Base-by-base conservation (phyloP, 1,140 invertebrate species). In the Drosophila kohkoa region DNA sequence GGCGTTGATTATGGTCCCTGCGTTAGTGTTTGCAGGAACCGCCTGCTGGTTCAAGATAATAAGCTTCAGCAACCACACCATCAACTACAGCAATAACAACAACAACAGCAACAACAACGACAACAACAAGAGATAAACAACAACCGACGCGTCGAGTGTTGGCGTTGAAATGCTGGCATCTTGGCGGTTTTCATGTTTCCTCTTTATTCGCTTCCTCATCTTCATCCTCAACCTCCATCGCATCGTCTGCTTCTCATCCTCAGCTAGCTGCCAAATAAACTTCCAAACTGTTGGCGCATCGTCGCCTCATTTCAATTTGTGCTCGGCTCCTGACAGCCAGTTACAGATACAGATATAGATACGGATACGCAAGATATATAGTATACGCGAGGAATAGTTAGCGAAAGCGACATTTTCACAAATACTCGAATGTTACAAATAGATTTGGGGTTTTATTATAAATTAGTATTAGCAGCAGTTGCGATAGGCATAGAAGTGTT, bases 281-380 rank as follows among this genome's bases (percentile, higher is more conserved):
- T 89, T 88, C 85, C 79, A 88, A 83, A 82, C 70, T 80, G 83
- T 88, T 88, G 72, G 85, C 83, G 85, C 85, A 71, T 87, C 83
- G 59, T 79, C 82, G 82, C 82, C 80, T 87, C 71, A 46, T 55
- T 81, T 68, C 69, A 79, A 78, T 68, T 80, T 80, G 67, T 45
- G 63, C 63, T 64, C 16, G 60, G 60, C 64, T 74, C 55, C 49
- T 66, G 70, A 73, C 59, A 65, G 81, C 66, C 77, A 82, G 64
- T 48, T 60, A 49, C 67, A 76, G 72, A 67, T 73, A 73, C 38
- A 48, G 28, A 43, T 49, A 7, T n/a, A 49, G 16, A 59, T 43
- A 62, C 35, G 11, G 57, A 59, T 59, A 59, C 43, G 7, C 25
- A 35, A 63, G 45, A 58, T 67, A 65, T 38, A 38, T 38, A 38